phyloP scores from a whole-genome alignment of 1,140 invertebrate species.

The Conus betulinus region DNA sequence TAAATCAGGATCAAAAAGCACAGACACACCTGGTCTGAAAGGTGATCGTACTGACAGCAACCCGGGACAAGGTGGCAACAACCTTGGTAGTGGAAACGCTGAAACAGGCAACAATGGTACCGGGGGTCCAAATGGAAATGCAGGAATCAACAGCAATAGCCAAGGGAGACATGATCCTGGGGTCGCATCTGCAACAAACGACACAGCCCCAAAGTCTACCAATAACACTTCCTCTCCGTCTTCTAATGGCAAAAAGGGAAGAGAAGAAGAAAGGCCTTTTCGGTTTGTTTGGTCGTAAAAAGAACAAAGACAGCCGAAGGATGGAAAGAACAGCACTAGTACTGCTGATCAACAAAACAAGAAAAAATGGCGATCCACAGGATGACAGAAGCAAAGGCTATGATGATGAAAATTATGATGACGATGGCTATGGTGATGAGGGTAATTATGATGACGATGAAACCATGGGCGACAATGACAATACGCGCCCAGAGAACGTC shows the following conservation, averaged over 20 bases:
- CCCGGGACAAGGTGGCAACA: no score
- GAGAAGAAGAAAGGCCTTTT: constrained; percentile 3
- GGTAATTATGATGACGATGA: not conserved
- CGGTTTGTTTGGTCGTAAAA: constrained; percentile 1
- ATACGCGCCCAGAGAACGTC: not conserved
- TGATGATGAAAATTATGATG: not conserved
- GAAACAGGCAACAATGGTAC: no score
- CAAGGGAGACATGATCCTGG: not conserved
- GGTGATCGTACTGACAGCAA: no score
- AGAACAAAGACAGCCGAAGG: not conserved
- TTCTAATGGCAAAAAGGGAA: not conserved
- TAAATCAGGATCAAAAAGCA: not conserved
- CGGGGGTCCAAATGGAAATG: not conserved
- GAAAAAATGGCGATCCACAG: not conserved
- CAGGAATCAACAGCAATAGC: not conserved
- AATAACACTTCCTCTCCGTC: not conserved
- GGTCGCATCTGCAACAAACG: not conserved
- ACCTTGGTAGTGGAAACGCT: no score
- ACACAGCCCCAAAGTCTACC: not conserved
- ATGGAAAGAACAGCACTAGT: not conserved
- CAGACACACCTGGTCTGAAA: no score
- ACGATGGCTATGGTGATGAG: not conserved
- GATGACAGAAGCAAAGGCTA: not conserved
- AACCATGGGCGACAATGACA: not conserved
- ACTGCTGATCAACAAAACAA: not conserved